Base-by-base conservation (phyloP, 2,797 vertebrate species). In the Spinibarbus caldwelli region DNA sequence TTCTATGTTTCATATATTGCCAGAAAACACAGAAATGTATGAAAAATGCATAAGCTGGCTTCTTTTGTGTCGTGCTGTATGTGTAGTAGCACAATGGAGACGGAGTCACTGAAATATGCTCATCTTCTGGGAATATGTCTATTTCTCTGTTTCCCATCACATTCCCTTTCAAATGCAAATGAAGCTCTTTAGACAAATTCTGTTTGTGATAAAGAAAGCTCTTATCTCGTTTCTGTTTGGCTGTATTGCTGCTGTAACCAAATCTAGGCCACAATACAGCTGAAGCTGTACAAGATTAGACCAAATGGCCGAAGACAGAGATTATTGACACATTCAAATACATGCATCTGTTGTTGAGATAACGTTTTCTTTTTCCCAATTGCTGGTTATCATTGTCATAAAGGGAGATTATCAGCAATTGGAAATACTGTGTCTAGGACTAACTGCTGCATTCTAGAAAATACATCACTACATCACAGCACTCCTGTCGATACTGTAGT, bases 111-210 rank as follows among this genome's bases (percentile, higher is more conserved):
- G 36, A 84, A 72, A 89, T 76, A 38, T 43, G 45, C 82, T 62
- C 66, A 87, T 80, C 80, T 79, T 80, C 14, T 64, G 76, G 80
- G 75, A 88, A 59, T 11, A 45, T 80, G 83, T 91, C 49, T 14
- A 57, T 89, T 81, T 88, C 64, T 87, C 90, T 38, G 75, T 78
- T 89, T 90, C 86, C 43, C 68, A 77, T 82, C 86, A 80, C 77
- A 72, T 38, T 66, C 76, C 72, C 84, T 84, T 87, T 78, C 70
- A 83, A 83, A 80, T 86, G 86, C 71, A 89, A 84, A 84, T 86
- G 12, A 79, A n/a, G 49, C 68, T 54, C 67, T 84, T 75, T 86
- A 75, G 75, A 76, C 78, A 41, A 83, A 83, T 68, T 79, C 52
- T 82, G 84, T 78, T 68, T 71, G 62, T 52, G 64, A 78, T 43